These are phyloP conservation scores for Dicrurus megarhynchus DNA, from an alignment of 2,113 vertebrate genomes.

Conservation along the genomic window DNA sequence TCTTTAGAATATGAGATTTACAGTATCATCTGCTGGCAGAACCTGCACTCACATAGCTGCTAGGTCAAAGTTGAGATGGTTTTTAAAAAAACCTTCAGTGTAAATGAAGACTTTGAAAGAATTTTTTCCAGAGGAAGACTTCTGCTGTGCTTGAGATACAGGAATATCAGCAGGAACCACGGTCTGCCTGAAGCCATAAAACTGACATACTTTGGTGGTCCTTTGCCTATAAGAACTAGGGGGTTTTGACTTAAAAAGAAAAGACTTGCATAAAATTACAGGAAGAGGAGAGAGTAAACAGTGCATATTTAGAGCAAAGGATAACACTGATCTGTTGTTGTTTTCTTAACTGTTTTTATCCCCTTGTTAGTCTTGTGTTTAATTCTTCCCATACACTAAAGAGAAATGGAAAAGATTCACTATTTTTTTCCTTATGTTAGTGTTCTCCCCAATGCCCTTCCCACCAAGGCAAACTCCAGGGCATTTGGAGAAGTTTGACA, in stretches of 20 bases:
- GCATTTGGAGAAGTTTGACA: background rate
- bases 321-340: background rate
- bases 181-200: background rate
- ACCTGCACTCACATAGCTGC: background rate
- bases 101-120: conserved; percentile 5
- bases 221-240: background rate
- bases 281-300: conserved; percentile 11
- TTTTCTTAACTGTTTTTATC: conserved; percentile 3
- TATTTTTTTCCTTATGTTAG: background rate
- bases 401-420: background rate
- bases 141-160: background rate
- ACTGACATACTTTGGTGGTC: background rate
- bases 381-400: background rate
- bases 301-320: background rate
- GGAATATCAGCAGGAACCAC: background rate
- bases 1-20: background rate
- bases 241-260: background rate
- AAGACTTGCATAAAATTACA: background rate
- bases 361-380: background rate
- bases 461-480: background rate
- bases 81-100: background rate
- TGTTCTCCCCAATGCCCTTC: background rate
- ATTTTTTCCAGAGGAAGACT: background rate
- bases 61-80: background rate
- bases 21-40: background rate